Conservation (phyloP, 2,113 vertebrate genomes). For the Callospermophilus lateralis region DNA sequence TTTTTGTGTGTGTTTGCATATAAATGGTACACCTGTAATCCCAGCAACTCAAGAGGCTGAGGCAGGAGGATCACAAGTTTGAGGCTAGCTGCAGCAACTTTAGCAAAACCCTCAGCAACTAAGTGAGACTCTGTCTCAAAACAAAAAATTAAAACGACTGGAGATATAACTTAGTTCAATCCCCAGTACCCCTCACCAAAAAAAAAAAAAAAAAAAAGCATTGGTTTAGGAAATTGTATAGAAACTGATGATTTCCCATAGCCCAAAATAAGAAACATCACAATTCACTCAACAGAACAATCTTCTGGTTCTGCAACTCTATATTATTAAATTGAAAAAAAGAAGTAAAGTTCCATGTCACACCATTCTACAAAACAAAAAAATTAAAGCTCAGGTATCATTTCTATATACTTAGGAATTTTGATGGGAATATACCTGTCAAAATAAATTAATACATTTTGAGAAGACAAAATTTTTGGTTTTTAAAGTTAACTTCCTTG, state of each 20-base stretch:
- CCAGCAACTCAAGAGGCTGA: no score
- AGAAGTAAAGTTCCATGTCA: constrained; percentile 54
- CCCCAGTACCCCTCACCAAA: no score
- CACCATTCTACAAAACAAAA: neutral
- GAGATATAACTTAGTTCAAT: no score
- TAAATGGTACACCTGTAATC: no score
- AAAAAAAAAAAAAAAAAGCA: neutral
- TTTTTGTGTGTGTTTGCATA: neutral
- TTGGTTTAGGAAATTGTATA: constrained; percentile 27
- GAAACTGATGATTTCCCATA: neutral
- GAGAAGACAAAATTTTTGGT: constrained; percentile 66
- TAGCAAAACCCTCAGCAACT: no score
- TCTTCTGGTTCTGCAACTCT: neutral
- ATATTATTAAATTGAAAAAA: constrained; percentile 48
- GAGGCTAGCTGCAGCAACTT: no score
- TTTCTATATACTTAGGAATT: constrained; percentile 70
- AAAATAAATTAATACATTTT: constrained; percentile 82
- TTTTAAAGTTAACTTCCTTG: constrained; percentile 74
- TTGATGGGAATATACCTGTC: constrained; percentile 74
- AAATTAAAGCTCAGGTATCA: constrained; percentile 23
- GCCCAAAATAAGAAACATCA: neutral
- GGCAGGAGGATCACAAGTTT: no score
- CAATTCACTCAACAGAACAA: neutral
- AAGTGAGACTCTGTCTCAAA: no score
- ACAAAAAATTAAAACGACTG: no score